A percentile compares a stretch with the other conserved stretches of the same genome.
Evolutionary conservation across 2,113 vertebrate genomes (phyloP).

Genomic region (Petrocephalus microphthalmus): DNA sequence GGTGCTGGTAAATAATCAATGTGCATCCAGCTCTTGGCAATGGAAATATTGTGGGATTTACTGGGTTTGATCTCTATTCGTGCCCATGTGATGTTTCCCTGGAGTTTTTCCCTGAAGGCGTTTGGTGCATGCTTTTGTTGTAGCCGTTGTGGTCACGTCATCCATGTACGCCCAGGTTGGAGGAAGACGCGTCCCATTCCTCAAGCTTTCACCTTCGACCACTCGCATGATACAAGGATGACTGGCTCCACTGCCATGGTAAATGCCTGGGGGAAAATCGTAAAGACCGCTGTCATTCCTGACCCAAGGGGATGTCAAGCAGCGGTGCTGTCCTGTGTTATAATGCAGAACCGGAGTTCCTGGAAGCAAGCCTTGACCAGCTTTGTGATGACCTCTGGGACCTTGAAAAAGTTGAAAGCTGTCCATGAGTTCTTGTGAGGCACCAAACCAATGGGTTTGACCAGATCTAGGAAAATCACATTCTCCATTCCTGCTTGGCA

Average conservation of each 20-base stretch:
- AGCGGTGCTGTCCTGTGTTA: not conserved
- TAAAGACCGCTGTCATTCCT: no score
- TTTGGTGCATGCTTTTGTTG: not conserved
- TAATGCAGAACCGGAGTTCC: not conserved
- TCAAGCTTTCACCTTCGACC: not conserved
- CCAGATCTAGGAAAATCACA: not conserved
- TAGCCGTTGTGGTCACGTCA: not conserved
- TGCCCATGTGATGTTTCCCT: not conserved
- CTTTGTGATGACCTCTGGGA: not conserved
- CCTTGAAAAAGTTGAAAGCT: not conserved
- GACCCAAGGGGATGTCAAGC: not conserved
- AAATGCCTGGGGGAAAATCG: no score
- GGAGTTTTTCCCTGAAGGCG: not conserved
- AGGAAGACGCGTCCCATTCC: not conserved
- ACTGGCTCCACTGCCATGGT: not conserved
- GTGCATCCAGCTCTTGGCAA: not conserved
- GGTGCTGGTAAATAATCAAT: not conserved
- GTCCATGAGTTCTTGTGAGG: not conserved
- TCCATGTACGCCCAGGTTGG: not conserved
- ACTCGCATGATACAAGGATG: not conserved
- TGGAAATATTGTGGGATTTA: no score
- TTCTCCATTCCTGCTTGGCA: not conserved
- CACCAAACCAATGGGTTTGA: not conserved
- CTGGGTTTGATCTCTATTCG: no score
- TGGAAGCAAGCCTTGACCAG: constrained; percentile 13